Base-by-base conservation (phyloP, 2,797 vertebrate genomes). In the Coregonus suidteri region DNA sequence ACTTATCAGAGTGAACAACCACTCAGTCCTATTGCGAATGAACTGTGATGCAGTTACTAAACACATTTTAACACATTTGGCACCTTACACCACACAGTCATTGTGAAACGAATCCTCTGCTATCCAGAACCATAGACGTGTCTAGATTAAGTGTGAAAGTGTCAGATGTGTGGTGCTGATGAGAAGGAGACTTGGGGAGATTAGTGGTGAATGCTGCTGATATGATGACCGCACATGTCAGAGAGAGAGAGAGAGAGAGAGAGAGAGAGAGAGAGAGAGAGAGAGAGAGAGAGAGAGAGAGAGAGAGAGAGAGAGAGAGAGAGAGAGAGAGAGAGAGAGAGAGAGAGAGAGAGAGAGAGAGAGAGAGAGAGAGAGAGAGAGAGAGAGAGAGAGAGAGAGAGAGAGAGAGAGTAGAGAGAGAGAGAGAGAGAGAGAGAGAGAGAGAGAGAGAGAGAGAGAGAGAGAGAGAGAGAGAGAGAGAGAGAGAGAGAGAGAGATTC, bases 111-210 rank as follows among this genome's bases (percentile, higher is more conserved):
- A 47, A 47, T 11, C 51, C 64, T 31, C 71, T 69, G 31, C 37
- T 25, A 75, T 31, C 30, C 41, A 62, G 18, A 6, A 47, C n/a
- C 4, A 6, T 30, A 47, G 11, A 20, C 0, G 41, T 47, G n/a
- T 59, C 56, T 20, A 7, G 20, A 20, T 47, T 18, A 59, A 56
- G 4, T 6, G 56, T 59, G 56, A 59, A 59, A 7, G 56, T 20
- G 75, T 84, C 77, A 77, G 75, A 71, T 75, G 74, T 78, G 68
- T 72, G 59, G 20, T 52, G 62, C 9, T 41, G 35, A 65, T 64
- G 31, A 69, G 67, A 85, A 65, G 70, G 77, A 11, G 74, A 68
- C 34, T 73, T 16, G 25, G 30, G 31, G 30, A 15, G 15, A 67
- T 13, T 13, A 13, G 25, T 34, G 52, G 82, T 47, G 77, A 74